phyloP scores from a whole-genome alignment of 37 sponge, comb jelly and placozoan species.

The Halichondria panicea region DNA sequence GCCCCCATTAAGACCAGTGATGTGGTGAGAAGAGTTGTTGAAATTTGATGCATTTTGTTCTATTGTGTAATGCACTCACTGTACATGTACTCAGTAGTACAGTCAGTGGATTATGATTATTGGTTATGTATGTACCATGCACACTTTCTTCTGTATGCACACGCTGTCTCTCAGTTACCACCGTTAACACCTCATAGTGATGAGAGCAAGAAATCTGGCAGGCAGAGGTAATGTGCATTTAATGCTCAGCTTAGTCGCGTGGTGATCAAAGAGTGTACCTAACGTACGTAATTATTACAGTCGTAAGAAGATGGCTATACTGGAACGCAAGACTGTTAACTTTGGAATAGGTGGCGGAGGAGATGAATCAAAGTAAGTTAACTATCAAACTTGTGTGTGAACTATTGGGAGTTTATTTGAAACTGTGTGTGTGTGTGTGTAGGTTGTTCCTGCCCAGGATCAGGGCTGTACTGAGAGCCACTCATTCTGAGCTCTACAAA shows the following conservation, averaged over 20 bases:
- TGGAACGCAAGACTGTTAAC: constrained; percentile 51
- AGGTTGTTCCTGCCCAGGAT: constrained; percentile 70
- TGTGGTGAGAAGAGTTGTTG: no score
- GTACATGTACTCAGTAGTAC: neutral
- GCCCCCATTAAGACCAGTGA: no score
- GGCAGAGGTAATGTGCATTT: constrained; percentile 2
- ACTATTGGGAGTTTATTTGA: neutral
- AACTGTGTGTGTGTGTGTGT: neutral
- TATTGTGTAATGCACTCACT: no score
- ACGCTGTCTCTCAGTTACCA: neutral
- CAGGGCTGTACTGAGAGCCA: constrained; percentile 32
- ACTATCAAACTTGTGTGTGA: neutral
- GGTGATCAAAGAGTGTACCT: neutral
- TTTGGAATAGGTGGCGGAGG: constrained; percentile 71
- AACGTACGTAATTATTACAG: neutral
- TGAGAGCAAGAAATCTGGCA: neutral
- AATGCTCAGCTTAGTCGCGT: neutral
- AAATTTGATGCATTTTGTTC: no score
- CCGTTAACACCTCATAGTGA: neutral
- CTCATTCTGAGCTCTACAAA: constrained; percentile 37
- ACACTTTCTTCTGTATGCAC: no score
- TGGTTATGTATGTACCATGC: no score
- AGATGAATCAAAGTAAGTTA: constrained; percentile 50
- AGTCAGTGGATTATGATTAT: neutral
- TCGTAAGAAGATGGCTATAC: constrained; percentile 16